These are phyloP conservation scores for Percopsis omiscomaycus DNA, from an alignment of 2,797 vertebrate species.

Conservation along the genomic window DNA sequence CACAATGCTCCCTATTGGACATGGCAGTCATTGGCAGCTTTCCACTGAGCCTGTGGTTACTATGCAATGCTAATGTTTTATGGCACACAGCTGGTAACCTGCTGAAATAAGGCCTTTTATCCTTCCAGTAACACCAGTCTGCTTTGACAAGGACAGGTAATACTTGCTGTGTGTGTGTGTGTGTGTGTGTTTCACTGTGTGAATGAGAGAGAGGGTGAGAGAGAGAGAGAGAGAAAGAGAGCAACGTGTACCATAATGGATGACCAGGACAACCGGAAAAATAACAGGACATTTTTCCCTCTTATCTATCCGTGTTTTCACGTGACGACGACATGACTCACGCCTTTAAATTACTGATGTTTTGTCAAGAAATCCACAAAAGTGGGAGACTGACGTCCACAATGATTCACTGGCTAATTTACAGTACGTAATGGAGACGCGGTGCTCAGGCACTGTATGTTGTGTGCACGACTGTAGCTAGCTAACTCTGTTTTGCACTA, in stretches of 20 bases:
- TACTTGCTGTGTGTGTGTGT: background rate
- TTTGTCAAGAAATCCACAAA: constrained; percentile 1
- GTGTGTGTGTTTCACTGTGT: background rate
- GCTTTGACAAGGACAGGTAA: too few species aligned
- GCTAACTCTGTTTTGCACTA: background rate
- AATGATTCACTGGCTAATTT: background rate
- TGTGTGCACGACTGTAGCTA: background rate
- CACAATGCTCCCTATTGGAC: constrained; percentile 31
- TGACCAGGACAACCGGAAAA: background rate
- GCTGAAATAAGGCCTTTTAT: constrained; percentile 9
- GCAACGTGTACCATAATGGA: background rate
- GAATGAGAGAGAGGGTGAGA: too few species aligned
- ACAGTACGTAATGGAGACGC: background rate
- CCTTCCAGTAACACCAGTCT: background rate
- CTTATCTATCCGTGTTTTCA: background rate
- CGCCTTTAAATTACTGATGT: background rate
- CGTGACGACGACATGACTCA: background rate
- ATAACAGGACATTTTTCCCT: background rate
- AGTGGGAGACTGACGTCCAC: background rate
- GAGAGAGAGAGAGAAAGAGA: background rate
- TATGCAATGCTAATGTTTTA: constrained; percentile 35
- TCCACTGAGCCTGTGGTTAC: constrained; percentile 48
- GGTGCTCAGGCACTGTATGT: background rate
- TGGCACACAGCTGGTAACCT: constrained; percentile 41
- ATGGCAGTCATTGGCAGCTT: constrained; percentile 40